Base-by-base conservation (phyloP, 2,113 vertebrate species). In the Malurus melanocephalus region DNA sequence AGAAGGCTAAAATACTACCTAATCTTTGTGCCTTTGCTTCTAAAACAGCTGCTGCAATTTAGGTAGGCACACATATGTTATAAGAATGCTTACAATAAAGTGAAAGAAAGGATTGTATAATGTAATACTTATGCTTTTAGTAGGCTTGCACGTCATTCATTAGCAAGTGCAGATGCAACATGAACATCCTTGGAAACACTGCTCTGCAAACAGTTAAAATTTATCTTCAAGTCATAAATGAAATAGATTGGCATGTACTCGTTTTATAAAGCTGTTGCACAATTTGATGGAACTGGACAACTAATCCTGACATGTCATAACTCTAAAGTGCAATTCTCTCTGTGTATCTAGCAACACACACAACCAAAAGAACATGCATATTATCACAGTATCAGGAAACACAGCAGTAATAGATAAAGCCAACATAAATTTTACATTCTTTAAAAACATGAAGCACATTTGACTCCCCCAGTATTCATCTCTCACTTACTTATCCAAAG, bases 171-270 rank as follows among this genome's bases (percentile, higher is more conserved):
- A 89, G 68, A 80, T 79, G 59, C 20, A 80, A 67, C 16, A 43
- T 5, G 13, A 62, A 48, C 4, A 3, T 57, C 42, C 66, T 80
- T 73, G 55, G 67, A 91, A 89, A 87, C 10, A 61, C 13, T 88
- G 30, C 35, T 83, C 42, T 60, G 72, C 30, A 77, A 81, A 77
- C 8, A 64, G 81, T 87, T 94, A 82, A 92, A 85, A 82, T 73
- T 82, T 93, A 93, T 52, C 85, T 89, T 80, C 24, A 69, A 52
- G 81, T 62, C 48, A 80, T 93, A 92, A 91, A 80, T 20, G 32
- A 91, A 82, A 80, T 12, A 81, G 48, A 86, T 9, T 88, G 38
- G 38, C 14, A 55, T 56, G 75, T 83, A n/a, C 66, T 85, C 3
- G 0, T 78, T 92, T 88, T 75, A 83, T 65, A 75, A 88, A 88